phyloP scores from a whole-genome alignment of 2,888 invertebrate genomes.

The Agonopterix alstromeriana region DNA sequence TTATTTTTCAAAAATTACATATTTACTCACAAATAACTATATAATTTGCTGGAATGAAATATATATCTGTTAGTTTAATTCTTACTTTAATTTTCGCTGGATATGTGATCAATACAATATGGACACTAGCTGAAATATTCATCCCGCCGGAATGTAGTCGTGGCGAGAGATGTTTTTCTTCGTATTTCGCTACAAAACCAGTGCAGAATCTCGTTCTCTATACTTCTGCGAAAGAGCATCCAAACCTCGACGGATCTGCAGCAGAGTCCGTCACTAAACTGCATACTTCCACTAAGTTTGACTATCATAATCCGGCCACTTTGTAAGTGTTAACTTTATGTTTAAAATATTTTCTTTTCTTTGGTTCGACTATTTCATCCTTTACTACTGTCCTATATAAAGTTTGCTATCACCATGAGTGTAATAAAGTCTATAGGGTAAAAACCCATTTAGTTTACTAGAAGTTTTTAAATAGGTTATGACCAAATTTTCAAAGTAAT shows the following conservation, averaged over 20 bases:
- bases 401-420: no score
- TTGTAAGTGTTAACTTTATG: conserved; percentile 38
- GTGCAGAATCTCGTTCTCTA: conserved; percentile 82
- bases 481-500: not conserved
- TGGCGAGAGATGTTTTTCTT: conserved; percentile 80
- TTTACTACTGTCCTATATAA: no score
- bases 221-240: conserved; percentile 78
- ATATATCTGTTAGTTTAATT: conserved; percentile 79
- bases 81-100: conserved; percentile 79
- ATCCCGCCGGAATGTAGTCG: conserved; percentile 81
- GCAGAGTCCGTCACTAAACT: conserved; percentile 71
- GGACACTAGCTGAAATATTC: conserved; percentile 84
- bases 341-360: not conserved
- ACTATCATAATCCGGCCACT: conserved; percentile 73
- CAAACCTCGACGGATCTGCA: conserved; percentile 66
- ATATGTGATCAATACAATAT: conserved; percentile 85
- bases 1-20: no score
- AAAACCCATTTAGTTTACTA: no score
- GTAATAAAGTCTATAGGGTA: no score
- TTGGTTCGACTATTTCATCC: no score
- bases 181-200: conserved; percentile 82
- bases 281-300: conserved; percentile 78
- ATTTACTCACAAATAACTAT: no score
- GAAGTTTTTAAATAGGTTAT: not conserved
- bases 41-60: conserved; percentile 45